Percentiles rank a stretch among this genome's conserved stretches.
Conservation (phyloP, 2,113 vertebrate genomes). For the Caranx ignobilis region DNA sequence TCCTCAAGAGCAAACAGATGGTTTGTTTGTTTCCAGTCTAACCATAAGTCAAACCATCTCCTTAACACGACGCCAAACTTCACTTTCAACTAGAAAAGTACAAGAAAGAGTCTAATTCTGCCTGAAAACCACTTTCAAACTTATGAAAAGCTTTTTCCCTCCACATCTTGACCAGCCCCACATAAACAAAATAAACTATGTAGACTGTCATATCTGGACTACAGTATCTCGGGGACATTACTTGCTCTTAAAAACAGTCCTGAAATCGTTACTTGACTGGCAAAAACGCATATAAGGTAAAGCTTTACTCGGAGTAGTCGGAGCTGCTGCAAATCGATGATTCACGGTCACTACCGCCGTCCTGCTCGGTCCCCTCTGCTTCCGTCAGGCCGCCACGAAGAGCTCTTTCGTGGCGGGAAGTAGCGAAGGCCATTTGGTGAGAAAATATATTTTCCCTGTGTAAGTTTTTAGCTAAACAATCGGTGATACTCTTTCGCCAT, state of each 20-base stretch:
- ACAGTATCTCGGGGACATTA: neutral
- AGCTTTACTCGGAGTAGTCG: conserved; percentile 78
- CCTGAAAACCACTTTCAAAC: no score
- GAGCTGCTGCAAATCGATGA: conserved; percentile 71
- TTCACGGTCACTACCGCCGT: conserved; percentile 47
- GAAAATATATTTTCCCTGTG: accelerated
- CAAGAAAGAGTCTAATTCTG: no score
- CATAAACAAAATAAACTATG: neutral
- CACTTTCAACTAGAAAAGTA: no score
- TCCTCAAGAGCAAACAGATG: neutral
- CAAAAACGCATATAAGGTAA: neutral
- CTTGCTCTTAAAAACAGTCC: neutral
- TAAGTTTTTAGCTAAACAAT: neutral
- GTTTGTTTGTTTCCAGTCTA: neutral
- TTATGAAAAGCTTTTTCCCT: no score
- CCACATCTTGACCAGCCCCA: neutral
- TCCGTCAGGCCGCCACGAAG: neutral
- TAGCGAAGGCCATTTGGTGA: conserved; percentile 50
- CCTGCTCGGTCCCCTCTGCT: conserved; percentile 26
- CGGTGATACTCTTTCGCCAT: conserved; percentile 59
- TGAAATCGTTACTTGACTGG: neutral
- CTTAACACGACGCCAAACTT: neutral
- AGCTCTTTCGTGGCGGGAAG: neutral
- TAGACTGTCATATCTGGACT: neutral
- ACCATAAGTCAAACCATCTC: neutral